Conservation (phyloP, 2,888 invertebrate genomes). For the Torymus auratus region DNA sequence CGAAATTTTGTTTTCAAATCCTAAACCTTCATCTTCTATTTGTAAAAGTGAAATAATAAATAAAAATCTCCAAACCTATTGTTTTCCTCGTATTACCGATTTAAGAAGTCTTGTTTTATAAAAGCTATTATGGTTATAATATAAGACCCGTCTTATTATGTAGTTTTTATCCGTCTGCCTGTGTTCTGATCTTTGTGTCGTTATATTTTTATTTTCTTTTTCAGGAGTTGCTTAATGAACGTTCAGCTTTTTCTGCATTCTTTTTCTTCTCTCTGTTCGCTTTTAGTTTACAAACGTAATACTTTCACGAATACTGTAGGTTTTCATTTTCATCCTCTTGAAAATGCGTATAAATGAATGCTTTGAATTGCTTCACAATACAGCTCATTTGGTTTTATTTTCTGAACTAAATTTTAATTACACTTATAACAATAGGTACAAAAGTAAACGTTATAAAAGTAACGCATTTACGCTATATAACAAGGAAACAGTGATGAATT, state of each 20-base stretch:
- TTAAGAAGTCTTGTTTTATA: background rate
- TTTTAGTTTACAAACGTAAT: background rate
- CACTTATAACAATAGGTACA: background rate
- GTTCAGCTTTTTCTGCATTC: constrained; percentile 12
- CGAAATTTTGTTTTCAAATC: no score
- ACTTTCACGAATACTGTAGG: background rate
- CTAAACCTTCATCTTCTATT: no score
- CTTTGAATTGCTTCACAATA: background rate
- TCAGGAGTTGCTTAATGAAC: constrained; percentile 23
- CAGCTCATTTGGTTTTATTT: background rate
- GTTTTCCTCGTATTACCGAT: background rate
- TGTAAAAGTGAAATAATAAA: no score
- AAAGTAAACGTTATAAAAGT: no score
- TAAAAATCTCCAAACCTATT: background rate
- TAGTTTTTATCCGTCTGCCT: constrained; percentile 4
- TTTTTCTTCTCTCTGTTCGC: background rate
- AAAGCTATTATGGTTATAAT: background rate
- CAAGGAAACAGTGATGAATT: no score
- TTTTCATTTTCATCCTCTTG: constrained; percentile 3
- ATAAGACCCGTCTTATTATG: background rate
- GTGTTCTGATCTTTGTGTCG: constrained; percentile 8
- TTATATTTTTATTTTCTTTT: constrained; percentile 3
- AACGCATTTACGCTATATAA: no score
- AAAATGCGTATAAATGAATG: background rate
- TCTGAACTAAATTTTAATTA: constrained; percentile 10